Conservation (phyloP, 2,113 vertebrate species). For the Eubucco bourcierii region DNA sequence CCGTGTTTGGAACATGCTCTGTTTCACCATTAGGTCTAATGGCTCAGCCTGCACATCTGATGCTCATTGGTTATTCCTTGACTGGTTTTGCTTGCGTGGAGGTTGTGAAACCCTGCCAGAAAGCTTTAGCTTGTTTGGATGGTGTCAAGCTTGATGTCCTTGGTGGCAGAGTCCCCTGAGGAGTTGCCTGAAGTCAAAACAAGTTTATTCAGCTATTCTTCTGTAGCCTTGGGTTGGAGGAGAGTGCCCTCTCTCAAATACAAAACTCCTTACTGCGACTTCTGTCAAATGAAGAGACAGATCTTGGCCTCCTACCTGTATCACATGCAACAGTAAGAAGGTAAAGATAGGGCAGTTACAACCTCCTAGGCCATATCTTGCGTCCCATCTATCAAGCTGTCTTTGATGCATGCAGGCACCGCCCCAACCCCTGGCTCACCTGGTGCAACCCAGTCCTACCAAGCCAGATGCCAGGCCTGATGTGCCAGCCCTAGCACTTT, state of each 20-base stretch:
- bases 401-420: not conserved
- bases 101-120: not conserved
- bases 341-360: not conserved
- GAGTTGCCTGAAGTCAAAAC: not conserved
- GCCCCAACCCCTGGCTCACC: not conserved
- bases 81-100: not conserved
- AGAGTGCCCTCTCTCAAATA: not conserved
- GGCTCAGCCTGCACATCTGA: not conserved
- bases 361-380: not conserved
- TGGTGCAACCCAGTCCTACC: not conserved
- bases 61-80: not conserved
- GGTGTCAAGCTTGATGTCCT: not conserved
- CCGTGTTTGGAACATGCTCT: accelerated
- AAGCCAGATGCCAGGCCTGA: not conserved
- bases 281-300: not conserved
- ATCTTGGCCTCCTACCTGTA: not conserved
- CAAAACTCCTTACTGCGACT: not conserved
- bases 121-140: not conserved
- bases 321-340: not conserved
- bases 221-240: not conserved
- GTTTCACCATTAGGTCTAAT: not conserved
- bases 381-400: not conserved
- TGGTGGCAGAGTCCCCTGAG: not conserved
- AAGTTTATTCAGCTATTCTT: not conserved
- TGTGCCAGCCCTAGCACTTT: not conserved